phyloP scores from a whole-genome alignment of 2,888 invertebrate genomes.

The Hirtodrosophila alboralis region DNA sequence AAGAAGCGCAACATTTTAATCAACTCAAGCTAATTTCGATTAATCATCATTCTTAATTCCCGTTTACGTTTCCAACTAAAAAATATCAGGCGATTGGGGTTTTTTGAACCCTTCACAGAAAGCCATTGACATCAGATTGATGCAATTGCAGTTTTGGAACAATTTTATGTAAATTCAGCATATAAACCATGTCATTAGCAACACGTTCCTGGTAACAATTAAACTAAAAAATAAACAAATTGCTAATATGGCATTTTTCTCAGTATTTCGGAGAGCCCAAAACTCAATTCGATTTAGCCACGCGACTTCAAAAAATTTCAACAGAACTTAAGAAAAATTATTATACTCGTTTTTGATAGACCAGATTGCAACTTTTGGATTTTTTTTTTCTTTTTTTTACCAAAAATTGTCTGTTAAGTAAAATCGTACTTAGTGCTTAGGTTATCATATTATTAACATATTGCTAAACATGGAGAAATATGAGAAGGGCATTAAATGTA shows the following conservation, averaged over 20 bases:
- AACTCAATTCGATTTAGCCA: conserved; percentile 21
- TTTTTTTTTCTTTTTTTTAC: conserved; percentile 8
- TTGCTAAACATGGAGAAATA: conserved; percentile 17
- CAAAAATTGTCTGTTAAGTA: conserved; percentile 1
- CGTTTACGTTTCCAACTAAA: conserved; percentile 28
- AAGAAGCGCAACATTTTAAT: conserved; percentile 10
- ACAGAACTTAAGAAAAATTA: conserved; percentile 16
- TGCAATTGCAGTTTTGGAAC: conserved; percentile 35
- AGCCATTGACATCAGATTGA: conserved; percentile 60
- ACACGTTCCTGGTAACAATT: conserved; percentile 6
- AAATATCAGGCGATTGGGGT: conserved; percentile 60
- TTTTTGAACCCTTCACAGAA: conserved; percentile 48
- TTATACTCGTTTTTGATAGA: neutral
- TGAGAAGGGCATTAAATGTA: neutral
- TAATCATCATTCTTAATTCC: conserved; percentile 33
- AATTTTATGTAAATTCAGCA: conserved; percentile 52
- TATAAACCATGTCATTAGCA: conserved; percentile 40
- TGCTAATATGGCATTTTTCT: conserved; percentile 15
- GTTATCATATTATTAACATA: neutral
- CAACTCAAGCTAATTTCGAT: conserved; percentile 44
- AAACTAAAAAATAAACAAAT: conserved; percentile 8
- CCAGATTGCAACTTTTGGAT: conserved; percentile 21
- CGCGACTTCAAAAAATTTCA: conserved; percentile 39
- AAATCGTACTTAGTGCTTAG: conserved; percentile 6
- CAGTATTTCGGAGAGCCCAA: conserved; percentile 3